A percentile compares a stretch with the other conserved stretches of the same genome.
Conservation (phyloP, 2,888 invertebrate species). For the Herminia tarsipennalis region DNA sequence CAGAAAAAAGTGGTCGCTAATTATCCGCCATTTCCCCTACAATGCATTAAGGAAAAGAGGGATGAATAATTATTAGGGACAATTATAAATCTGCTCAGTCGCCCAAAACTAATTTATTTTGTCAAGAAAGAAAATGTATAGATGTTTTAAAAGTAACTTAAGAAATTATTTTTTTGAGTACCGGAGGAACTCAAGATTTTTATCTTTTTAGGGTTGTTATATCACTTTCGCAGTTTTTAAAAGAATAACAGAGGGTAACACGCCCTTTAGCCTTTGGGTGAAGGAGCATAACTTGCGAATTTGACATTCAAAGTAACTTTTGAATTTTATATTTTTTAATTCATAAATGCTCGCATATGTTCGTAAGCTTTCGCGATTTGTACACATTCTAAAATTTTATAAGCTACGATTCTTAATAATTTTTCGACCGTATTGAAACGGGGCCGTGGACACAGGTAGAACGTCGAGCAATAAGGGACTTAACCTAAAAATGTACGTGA, state of each 20-base stretch:
- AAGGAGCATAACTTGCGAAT: no score
- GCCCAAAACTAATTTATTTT: conserved; percentile 43
- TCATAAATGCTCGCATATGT: no score
- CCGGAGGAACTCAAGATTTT: not conserved
- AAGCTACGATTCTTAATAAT: no score
- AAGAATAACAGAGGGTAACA: not conserved
- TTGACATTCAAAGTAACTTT: no score
- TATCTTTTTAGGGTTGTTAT: not conserved
- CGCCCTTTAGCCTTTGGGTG: not conserved
- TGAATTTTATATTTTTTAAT: no score
- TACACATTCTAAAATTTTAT: no score
- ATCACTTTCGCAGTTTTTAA: not conserved
- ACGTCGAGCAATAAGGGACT: no score
- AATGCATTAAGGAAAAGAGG: conserved; percentile 45
- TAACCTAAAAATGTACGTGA: no score
- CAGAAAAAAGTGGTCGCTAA: conserved; percentile 39
- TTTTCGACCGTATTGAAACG: no score
- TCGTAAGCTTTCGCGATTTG: no score
- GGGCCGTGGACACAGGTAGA: no score
- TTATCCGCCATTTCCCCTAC: conserved; percentile 34
- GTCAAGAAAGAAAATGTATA: conserved; percentile 40
- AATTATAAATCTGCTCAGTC: conserved; percentile 47
- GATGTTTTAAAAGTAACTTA: conserved; percentile 21
- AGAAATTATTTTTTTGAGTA: not conserved
- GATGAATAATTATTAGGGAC: conserved; percentile 41